These are phyloP conservation scores for Rhinoptilus africanus DNA, from an alignment of 2,113 vertebrate species.

Conservation along the genomic window DNA sequence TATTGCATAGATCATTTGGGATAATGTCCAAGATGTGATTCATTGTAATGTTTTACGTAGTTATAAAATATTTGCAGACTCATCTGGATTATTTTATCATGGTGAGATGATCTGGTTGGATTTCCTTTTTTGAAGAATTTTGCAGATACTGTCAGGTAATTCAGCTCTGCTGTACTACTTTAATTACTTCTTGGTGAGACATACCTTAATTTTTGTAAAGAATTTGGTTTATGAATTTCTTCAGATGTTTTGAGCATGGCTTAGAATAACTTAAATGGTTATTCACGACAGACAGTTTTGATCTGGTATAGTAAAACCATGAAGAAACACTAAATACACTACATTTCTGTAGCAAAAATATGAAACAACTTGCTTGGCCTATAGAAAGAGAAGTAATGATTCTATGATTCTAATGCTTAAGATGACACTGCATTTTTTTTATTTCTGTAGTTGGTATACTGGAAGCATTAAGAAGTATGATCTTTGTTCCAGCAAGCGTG, in stretches of 20 bases:
- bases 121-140: not conserved
- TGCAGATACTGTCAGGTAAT: not conserved
- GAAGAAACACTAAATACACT: not conserved
- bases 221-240: not conserved
- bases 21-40: not conserved
- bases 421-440: not conserved
- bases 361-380: not conserved
- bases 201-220: not conserved
- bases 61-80: not conserved
- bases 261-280: not conserved
- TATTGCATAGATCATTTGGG: not conserved
- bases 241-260: not conserved
- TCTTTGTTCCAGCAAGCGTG: not conserved
- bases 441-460: not conserved
- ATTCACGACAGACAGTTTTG: not conserved
- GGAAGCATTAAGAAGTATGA: not conserved
- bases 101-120: not conserved
- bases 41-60: not conserved
- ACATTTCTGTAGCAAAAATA: not conserved
- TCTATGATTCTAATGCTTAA: too few relatives aligned
- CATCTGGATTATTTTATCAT: not conserved
- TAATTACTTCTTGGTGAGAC: not conserved
- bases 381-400: not conserved
- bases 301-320: not conserved
- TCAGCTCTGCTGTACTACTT: not conserved